These are phyloP conservation scores for Empis livida DNA, from an alignment of 2,888 invertebrate genomes.

Conservation along the genomic window DNA sequence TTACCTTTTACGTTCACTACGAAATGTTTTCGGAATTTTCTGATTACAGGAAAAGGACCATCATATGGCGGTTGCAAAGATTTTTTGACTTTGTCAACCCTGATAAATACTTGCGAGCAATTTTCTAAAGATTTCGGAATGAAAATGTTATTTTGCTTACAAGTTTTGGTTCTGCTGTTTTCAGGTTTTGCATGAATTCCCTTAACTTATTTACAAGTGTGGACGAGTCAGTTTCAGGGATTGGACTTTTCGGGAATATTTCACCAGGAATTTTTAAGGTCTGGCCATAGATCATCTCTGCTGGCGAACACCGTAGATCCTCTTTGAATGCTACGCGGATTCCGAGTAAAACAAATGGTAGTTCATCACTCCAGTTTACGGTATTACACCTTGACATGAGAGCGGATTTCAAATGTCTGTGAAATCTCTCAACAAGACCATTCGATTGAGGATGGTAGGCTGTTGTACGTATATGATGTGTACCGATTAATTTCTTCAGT, in stretches of 20 bases:
- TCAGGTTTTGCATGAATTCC: too few relatives aligned
- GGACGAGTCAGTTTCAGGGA: too few relatives aligned
- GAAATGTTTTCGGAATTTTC: not conserved
- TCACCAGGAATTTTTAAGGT: not conserved
- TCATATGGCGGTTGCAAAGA: conserved; percentile 2
- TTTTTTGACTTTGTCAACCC: not conserved
- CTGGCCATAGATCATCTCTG: not conserved
- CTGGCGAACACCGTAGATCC: not conserved
- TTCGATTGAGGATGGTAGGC: not conserved
- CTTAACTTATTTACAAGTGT: too few relatives aligned
- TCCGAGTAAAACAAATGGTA: too few relatives aligned
- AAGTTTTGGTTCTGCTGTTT: too few relatives aligned
- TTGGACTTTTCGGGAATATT: not conserved
- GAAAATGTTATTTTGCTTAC: too few relatives aligned
- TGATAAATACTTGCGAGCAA: not conserved
- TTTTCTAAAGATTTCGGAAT: too few relatives aligned
- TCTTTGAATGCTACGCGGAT: not conserved
- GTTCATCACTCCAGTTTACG: not conserved
- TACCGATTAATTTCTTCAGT: not conserved
- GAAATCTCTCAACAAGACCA: not conserved
- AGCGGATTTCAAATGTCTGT: not conserved
- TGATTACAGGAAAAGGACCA: conserved; percentile 4
- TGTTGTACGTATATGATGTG: too few relatives aligned
- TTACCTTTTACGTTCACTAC: not conserved
- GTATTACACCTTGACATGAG: not conserved